Conservation (phyloP, 2,888 invertebrate species). For the Salticus scenicus region DNA sequence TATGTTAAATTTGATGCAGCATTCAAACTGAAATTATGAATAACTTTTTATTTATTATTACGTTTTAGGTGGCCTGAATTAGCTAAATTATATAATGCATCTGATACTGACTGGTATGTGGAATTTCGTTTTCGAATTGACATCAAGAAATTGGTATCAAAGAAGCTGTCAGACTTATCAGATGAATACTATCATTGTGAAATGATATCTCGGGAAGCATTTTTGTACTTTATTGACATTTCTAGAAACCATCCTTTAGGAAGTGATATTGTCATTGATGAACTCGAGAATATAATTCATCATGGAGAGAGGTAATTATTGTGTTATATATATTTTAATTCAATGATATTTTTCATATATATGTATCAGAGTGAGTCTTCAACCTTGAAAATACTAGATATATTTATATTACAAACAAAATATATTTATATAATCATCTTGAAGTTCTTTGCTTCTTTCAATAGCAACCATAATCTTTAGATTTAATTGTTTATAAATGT, state of each 20-base stretch:
- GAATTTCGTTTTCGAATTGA: conserved; percentile 24
- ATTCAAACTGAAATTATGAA: no score
- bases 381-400: no score
- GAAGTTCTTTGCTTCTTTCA: no score
- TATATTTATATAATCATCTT: no score
- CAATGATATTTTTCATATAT: no score
- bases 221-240: conserved; percentile 32
- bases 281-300: conserved; percentile 45
- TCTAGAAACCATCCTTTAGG: conserved; percentile 14
- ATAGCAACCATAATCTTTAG: no score
- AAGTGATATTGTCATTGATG: conserved; percentile 48
- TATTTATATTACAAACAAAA: no score
- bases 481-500: no score
- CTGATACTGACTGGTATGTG: conserved; percentile 40
- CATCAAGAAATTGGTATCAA: conserved; percentile 15
- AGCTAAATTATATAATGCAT: background rate
- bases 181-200: conserved; percentile 48
- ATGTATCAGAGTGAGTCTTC: no score
- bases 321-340: no score
- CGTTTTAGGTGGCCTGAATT: conserved; percentile 49
- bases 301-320: conserved; percentile 38
- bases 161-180: conserved; percentile 33
- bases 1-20: no score
- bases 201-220: conserved; percentile 60
- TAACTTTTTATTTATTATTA: no score